These are phyloP conservation scores for Onthophagus sagittarius DNA, from an alignment of 2,888 invertebrate species.

Conservation along the genomic window DNA sequence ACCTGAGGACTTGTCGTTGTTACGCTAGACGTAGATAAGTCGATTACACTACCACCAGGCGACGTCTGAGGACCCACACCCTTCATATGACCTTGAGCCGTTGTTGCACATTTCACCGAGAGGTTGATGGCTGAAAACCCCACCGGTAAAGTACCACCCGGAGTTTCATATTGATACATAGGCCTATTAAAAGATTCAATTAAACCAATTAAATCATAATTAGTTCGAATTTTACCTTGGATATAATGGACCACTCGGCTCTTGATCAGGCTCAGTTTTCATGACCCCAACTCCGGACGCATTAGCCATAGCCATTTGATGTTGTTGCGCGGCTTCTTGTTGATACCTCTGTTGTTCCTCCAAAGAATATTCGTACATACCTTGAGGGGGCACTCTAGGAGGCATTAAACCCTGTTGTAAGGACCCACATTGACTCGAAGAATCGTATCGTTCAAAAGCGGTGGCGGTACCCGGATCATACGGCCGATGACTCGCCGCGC, in stretches of 20 bases:
- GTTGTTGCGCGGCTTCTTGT: conserved; percentile 53
- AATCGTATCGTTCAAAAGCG: conserved; percentile 64
- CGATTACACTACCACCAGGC: conserved; percentile 76
- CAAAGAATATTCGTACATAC: conserved; percentile 59
- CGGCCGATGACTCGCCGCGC: conserved; percentile 54
- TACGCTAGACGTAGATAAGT: conserved; percentile 82
- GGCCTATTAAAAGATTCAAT: conserved; percentile 52
- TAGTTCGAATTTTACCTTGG: conserved; percentile 55
- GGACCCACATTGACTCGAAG: conserved; percentile 44
- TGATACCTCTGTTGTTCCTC: conserved; percentile 60
- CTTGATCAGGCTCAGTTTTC: conserved; percentile 69
- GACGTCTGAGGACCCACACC: conserved; percentile 64
- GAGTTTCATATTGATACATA: conserved; percentile 78
- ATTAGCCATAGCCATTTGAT: conserved; percentile 51
- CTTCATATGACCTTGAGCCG: conserved; percentile 64
- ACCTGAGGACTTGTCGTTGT: conserved; percentile 82
- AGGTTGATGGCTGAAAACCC: conserved; percentile 79
- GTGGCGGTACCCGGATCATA: conserved; percentile 58
- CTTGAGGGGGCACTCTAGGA: conserved; percentile 50
- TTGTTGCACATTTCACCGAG: conserved; percentile 79
- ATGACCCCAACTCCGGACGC: conserved; percentile 55
- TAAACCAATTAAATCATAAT: too few species aligned
- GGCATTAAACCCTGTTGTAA: conserved; percentile 50
- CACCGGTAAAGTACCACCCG: conserved; percentile 66
- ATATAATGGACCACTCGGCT: conserved; percentile 69